Base-by-base conservation (phyloP, 2,113 vertebrate genomes). In the Scatophagus argus region DNA sequence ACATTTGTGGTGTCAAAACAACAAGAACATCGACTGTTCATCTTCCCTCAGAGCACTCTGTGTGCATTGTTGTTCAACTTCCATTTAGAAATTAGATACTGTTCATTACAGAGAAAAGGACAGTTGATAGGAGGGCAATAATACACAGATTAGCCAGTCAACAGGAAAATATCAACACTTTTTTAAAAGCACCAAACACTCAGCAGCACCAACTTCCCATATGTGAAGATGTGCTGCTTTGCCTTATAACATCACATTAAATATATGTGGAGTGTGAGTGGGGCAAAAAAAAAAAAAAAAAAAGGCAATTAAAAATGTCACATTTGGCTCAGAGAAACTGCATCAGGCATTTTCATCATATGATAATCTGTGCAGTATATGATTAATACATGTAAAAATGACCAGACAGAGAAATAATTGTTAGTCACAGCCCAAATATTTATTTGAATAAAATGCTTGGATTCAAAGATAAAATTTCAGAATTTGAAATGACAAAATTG, bases 1-100 rank as follows among this genome's bases (percentile, higher is more conserved):
- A 68, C 43, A 47, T 71, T 62, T 82, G 38, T 65, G 49, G 36
- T 67, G 61, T 75, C 43, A 54, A 44, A 55, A 68, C 31, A 51
- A 54, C 27, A 49, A 61, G 27, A 67, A 49, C 59, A 41, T 1
- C 4, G 0, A 12, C 44, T 43, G 13, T 36, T 69, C n/a, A n/a
- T n/a, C 3, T 54, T 72, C 29, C 23, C 55, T 46, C 38, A 51
- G 23, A 68, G 36, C 19, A 13, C 4, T 6, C 29, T 14, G 27
- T 19, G 12, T 17, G 56, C 23, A 7, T 38, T 39, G 25, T 14
- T 38, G 14, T 25, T 6, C 44, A 44, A 25, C 4, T 11, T 17
- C n/a, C 38, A 43, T 36, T 62, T 16, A 51, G 10, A 60, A 12
- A 43, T 44, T 25, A 23, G 25, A 43, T 64, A 12, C 32, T 56